phyloP scores from a whole-genome alignment of 2,113 vertebrate species.

The Pygoscelis antarcticus region DNA sequence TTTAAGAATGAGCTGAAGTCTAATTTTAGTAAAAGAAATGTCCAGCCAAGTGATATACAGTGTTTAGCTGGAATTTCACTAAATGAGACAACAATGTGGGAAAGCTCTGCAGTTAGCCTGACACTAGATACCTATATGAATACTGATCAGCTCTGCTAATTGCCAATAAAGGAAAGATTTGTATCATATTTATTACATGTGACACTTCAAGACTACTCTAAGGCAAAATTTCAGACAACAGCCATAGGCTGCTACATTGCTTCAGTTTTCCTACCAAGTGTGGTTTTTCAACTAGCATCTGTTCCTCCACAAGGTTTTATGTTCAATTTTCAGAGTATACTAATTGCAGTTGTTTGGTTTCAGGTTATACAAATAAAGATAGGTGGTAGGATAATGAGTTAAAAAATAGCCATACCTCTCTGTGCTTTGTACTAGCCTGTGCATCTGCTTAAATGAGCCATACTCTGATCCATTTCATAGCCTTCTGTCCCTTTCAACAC shows the following conservation, averaged over 20 bases:
- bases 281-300: neutral
- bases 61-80: neutral
- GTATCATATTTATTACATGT: neutral
- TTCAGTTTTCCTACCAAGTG: neutral
- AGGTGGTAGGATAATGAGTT: neutral
- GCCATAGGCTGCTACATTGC: neutral
- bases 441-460: neutral
- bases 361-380: neutral
- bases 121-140: neutral
- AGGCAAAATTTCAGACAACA: neutral
- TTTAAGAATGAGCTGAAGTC: neutral
- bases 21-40: neutral
- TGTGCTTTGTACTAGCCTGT: neutral
- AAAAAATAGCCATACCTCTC: neutral
- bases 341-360: neutral
- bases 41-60: neutral
- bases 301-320: neutral
- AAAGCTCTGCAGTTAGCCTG: neutral
- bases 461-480: neutral
- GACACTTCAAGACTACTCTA: neutral
- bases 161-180: neutral
- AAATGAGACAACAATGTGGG: neutral
- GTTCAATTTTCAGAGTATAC: neutral
- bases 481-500: neutral
- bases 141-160: neutral